Base-by-base conservation (phyloP, 2,797 vertebrate species). In the Cynodonichthys magdalenae region DNA sequence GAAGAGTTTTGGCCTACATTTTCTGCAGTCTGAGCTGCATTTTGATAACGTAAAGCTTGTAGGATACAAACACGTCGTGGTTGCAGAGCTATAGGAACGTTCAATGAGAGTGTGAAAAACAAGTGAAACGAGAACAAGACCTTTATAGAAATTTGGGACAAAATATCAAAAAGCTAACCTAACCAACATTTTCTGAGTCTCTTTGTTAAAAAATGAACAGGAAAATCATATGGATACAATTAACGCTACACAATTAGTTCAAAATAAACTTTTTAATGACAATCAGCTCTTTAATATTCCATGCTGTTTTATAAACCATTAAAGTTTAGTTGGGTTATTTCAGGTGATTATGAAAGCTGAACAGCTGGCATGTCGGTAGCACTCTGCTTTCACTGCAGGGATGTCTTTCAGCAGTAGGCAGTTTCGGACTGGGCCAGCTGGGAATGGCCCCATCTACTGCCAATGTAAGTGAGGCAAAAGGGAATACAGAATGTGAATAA, bases 351-450 rank as follows among this genome's bases (percentile, higher is more conserved):
- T 75, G 60, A 66, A 59, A 58, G 63, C 57, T 47, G 63, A 83
- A 85, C 86, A 83, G 75, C 87, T 87, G 81, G 83, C 75, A 66
- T 58, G 31, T 62, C 54, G 73, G 57, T 15, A 78, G 74, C 70
- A 58, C 67, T 62, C 59, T 79, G 76, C 77, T 73, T 77, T 81
- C 79, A 79, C 77, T 79, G 72, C 74, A 74, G 63, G 59, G 64
- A 78, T 78, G 73, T 59, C 69, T 85, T 84, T 84, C 79, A 87
- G 84, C 66, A 77, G 81, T 85, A 88, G 88, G 85, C 87, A 89
- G 56, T 83, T 80, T 81, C 63, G 72, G 63, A 83, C 82, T 81
- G 71, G 80, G 66, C 80, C 87, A 87, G 81, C 78, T 87, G 87
- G 79, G 88, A 87, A 69, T 53, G 53, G 63, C 72, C 75, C 72